Evolutionary conservation across 2,113 vertebrate genomes (phyloP), one percentile per base, ranked within the genome.

Genomic region (Paraplagusia blochii): DNA sequence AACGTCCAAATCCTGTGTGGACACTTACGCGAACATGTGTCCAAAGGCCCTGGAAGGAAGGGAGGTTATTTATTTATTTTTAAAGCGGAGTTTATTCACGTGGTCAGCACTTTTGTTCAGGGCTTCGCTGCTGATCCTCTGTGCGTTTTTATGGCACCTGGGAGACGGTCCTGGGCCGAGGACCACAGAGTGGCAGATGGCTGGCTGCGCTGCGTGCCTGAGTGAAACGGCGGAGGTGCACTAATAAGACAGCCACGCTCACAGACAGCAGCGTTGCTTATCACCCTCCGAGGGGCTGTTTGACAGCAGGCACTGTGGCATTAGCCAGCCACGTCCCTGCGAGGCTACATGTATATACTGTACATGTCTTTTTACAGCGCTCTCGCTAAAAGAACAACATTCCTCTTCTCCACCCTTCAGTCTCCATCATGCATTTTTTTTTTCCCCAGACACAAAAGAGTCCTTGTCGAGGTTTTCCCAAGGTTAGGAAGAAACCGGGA

Each of bases 171-270:
- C 91, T 85, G 91, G 81, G 91, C 87, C 83, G 87, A 61, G 71
- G 81, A 91, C 91, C 85, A 86, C 88, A 88, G 90, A 84, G 88
- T 90, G 92, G 93, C 95, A 97, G 96, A 98, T 98, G 95, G 94
- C 90, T 91, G 91, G 89, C 89, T 91, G 92, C 89, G 93, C 93
- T 92, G 92, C 90, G 90, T 93, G 93, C 92, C 93, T 95, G 93
- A 94, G 93, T 94, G 92, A 92, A 97, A 94, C 89, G 92, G 92
- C 62, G 91, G 81, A 81, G 81, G 69, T 78, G 66, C 92, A 92
- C 92, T 94, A 94, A 94, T 95, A 92, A 93, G 93, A 92, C 92
- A 89, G 90, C 93, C 91, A 91, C 85, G 91, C 79, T 72, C 84
- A 78, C 72, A 51, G 90, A 93, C 90, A 94, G 93, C 91, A 90